A percentile compares a stretch with the other conserved stretches of the same genome.
phyloP scores from a whole-genome alignment of 2,888 invertebrate genomes.

The Trachelus stipa region DNA sequence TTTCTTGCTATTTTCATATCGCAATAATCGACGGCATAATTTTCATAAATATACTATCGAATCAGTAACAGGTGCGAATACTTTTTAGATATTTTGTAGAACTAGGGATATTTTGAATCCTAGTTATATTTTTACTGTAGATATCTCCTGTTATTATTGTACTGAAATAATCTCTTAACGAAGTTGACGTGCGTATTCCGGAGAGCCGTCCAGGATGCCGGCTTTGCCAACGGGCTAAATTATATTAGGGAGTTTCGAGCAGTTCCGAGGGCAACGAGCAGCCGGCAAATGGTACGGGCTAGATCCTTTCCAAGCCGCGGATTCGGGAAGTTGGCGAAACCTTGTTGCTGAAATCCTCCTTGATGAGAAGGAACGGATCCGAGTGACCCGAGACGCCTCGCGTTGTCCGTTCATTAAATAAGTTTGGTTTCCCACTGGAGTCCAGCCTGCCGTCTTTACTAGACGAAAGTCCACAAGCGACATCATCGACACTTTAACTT shows the following conservation, averaged over 20 bases:
- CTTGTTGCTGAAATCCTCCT: slow-evolving; percentile 12
- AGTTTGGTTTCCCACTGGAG: slow-evolving; percentile 12
- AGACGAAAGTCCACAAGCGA: background rate
- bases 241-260: slow-evolving; percentile 7
- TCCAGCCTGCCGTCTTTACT: background rate
- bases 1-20: background rate
- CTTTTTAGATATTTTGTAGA: background rate
- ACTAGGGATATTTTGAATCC: background rate
- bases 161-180: background rate
- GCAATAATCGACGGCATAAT: background rate
- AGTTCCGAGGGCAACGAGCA: slow-evolving; percentile 6
- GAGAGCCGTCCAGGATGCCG: background rate
- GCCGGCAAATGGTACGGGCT: slow-evolving; percentile 10
- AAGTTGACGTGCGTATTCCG: background rate
- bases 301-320: background rate
- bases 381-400: slow-evolving; percentile 1
- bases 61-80: background rate
- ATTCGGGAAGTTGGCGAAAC: slow-evolving; percentile 16
- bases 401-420: slow-evolving; percentile 22
- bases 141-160: background rate
- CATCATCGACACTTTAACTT: background rate
- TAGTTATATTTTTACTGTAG: background rate
- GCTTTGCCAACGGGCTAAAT: slow-evolving; percentile 11
- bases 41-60: background rate
- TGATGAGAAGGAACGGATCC: slow-evolving; percentile 7